Conservation (phyloP, 2,113 vertebrate genomes). For the Corapipo altera region DNA sequence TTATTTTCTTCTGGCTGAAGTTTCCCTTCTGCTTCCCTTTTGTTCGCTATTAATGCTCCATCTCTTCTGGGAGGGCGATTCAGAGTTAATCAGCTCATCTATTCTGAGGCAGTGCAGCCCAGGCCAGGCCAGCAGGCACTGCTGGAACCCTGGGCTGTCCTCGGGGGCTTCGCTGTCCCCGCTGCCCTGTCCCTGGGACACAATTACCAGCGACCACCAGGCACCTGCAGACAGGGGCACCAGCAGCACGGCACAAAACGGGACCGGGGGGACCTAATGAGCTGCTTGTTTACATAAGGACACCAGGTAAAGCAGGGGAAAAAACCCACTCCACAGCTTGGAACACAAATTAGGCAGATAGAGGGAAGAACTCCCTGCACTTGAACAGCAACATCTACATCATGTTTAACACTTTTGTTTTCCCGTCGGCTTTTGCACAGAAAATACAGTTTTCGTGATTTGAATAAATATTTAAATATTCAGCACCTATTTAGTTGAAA, state of each 20-base stretch:
- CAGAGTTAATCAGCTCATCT: conserved; percentile 24
- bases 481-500: background rate
- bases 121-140: conserved; percentile 4
- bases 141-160: background rate
- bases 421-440: background rate
- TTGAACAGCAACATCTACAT: background rate
- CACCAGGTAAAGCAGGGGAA: conserved; percentile 54
- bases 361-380: background rate
- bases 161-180: conserved; percentile 19
- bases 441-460: background rate
- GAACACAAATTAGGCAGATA: conserved; percentile 53
- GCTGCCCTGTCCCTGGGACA: background rate
- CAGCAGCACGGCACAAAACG: conserved; percentile 43
- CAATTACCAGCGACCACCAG: conserved; percentile 48
- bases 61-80: conserved; percentile 38
- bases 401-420: background rate
- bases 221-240: conserved; percentile 52
- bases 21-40: conserved; percentile 60
- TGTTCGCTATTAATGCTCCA: conserved; percentile 48
- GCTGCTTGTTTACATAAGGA: conserved; percentile 68
- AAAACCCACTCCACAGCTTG: conserved; percentile 26
- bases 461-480: background rate
- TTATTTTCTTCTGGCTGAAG: conserved; percentile 56
- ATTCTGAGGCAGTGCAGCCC: background rate
- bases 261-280: conserved; percentile 58